phyloP scores from a whole-genome alignment of 2,888 invertebrate species.

The Drosophila monieri region DNA sequence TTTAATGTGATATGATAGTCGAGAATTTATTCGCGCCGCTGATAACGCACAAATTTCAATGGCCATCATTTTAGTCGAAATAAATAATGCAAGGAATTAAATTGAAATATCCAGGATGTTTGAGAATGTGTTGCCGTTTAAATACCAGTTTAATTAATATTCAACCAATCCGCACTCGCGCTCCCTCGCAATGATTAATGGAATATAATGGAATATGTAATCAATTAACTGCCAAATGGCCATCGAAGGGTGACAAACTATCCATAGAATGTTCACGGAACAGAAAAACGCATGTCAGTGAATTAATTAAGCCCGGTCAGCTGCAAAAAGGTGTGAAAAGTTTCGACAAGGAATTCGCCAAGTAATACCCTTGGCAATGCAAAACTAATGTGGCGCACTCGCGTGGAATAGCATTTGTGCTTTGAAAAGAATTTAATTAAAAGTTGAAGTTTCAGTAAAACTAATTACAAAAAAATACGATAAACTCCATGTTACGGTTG shows the following conservation, averaged over 20 bases:
- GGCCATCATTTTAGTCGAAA: slow-evolving; percentile 26
- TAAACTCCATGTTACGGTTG: background rate
- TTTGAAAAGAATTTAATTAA: slow-evolving; percentile 22
- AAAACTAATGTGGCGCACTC: background rate
- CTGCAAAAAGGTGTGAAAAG: slow-evolving; percentile 30
- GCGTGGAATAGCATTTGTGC: slow-evolving; percentile 6
- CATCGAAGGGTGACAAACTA: slow-evolving; percentile 30
- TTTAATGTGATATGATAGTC: slow-evolving; percentile 72
- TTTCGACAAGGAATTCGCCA: slow-evolving; percentile 21
- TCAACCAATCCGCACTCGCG: background rate
- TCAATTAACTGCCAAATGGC: slow-evolving; percentile 39
- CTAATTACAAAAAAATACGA: background rate
- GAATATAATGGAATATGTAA: slow-evolving; percentile 47
- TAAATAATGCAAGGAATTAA: slow-evolving; percentile 56
- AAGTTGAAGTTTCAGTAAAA: slow-evolving; percentile 1
- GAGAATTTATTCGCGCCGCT: slow-evolving; percentile 60
- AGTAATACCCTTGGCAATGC: background rate
- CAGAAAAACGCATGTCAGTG: slow-evolving; percentile 1
- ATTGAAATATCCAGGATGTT: slow-evolving; percentile 23
- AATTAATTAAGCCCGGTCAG: slow-evolving; percentile 27
- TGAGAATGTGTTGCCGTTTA: slow-evolving; percentile 51
- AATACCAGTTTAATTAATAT: slow-evolving; percentile 59
- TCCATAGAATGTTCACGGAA: slow-evolving; percentile 29
- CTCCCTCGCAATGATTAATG: slow-evolving; percentile 41
- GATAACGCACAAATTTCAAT: slow-evolving; percentile 27